Evolutionary conservation across 37 sponge, comb jelly and placozoan species (phyloP).

Genomic region (Beroe forskalii): DNA sequence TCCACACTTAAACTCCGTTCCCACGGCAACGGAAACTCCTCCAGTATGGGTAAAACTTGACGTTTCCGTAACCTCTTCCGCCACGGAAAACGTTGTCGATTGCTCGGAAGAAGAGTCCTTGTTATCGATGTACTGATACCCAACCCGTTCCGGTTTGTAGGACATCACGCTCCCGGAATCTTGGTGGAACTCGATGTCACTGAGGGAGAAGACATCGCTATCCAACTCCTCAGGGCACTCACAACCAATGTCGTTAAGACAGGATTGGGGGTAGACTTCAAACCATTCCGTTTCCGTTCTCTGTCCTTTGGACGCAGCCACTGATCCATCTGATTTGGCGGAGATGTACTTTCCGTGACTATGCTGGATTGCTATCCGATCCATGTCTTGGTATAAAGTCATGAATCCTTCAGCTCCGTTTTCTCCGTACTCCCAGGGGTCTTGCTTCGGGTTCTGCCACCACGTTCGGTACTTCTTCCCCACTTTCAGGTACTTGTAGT

Average conservation of each 20-base stretch:
- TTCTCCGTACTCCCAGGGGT: not conserved
- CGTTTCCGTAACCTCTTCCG: not conserved
- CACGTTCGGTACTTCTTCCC: not conserved
- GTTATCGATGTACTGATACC: constrained; percentile 26
- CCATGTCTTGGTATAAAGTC: not conserved
- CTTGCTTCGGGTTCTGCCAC: not conserved
- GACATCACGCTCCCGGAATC: not conserved
- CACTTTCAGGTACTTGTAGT: not conserved
- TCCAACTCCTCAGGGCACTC: not conserved
- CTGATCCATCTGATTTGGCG: not conserved
- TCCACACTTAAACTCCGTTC: constrained; percentile 16
- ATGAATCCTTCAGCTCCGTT: not conserved
- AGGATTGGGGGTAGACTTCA: not conserved
- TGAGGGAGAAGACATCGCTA: not conserved
- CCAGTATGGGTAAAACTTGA: constrained; percentile 8
- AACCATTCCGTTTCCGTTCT: not conserved
- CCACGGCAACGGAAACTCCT: constrained; percentile 8
- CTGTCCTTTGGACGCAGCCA: not conserved
- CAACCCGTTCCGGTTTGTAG: not conserved
- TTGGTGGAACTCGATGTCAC: not conserved
- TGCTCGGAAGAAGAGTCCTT: not conserved
- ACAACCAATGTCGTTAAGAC: not conserved
- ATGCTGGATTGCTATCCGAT: not conserved
- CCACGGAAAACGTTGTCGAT: not conserved
- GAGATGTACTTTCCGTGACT: not conserved